A percentile compares a stretch with the other conserved stretches of the same genome.
These are phyloP conservation scores for Hylia prasina DNA, from an alignment of 2,113 vertebrate species.

Conservation along the genomic window DNA sequence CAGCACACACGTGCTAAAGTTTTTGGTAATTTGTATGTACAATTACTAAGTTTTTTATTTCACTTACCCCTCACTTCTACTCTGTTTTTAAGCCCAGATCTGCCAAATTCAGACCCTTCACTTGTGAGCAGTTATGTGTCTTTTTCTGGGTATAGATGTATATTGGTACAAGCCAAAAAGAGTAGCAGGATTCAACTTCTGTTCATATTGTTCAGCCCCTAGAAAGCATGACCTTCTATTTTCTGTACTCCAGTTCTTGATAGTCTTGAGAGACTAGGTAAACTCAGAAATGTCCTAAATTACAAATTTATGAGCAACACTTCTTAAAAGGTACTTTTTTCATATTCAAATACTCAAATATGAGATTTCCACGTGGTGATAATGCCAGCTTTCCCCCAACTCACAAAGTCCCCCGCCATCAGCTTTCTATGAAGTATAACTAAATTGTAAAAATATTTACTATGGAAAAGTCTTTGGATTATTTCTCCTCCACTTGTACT, in stretches of 20 bases:
- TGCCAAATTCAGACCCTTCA: neutral
- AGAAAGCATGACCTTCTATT: neutral
- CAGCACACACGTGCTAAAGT: neutral
- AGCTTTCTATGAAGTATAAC: neutral
- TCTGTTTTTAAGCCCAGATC: neutral
- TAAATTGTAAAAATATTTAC: neutral
- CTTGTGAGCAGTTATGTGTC: neutral
- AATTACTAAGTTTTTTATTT: neutral
- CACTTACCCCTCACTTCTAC: neutral
- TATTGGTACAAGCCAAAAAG: neutral
- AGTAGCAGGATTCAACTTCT: neutral
- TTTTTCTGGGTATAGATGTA: neutral
- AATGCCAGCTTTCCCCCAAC: accelerated
- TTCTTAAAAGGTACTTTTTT: neutral
- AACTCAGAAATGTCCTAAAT: neutral
- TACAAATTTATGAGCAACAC: neutral
- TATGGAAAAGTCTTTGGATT: neutral
- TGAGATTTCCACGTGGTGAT: neutral
- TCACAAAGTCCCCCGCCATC: accelerated
- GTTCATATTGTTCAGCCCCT: neutral
- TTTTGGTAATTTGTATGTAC: neutral
- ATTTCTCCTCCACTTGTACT: neutral
- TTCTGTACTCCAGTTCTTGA: neutral
- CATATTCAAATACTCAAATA: neutral
- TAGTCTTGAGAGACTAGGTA: neutral